Evolutionary conservation across 2,888 invertebrate species (phyloP), one percentile per base, ranked within the genome.

Genomic region (Orchesellides sinensis): DNA sequence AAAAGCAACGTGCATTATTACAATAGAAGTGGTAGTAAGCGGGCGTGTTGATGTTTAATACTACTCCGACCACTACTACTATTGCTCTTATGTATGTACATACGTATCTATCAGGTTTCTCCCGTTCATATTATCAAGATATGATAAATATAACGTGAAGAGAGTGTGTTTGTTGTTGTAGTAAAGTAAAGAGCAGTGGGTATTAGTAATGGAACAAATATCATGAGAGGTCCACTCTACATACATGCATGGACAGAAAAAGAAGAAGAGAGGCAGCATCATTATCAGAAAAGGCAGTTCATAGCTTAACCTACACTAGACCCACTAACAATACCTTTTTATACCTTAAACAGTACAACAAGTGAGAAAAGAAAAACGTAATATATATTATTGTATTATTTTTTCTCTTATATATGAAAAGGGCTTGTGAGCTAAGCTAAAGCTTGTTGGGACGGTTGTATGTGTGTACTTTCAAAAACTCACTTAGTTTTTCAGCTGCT

Each of bases 191-290:
- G 17, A 19, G 63, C 6, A 14, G 75, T 45, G 52, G 32, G 74
- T 65, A 40, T 52, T 32, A 74, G 68, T 66, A 59, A 68, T 61
- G 78, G 47, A 69, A 61, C 59, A 69, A 69, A 78, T 61, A 69
- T 78, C 69, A 68, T 69, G 78, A 78, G 56, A 77, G 32, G 75
- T 78, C 78, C 78, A 78, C 78, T 68, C 45, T 40, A 61, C 65
- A 40, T 45, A 65, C 61, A 68, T 59, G 59, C 56, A 77, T 77
- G 77, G 77, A 77, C 68, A 68, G 56, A 77, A 23, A 49, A 47
- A 61, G 78, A 78, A 40, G 69, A 23, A 49, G 32, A 61, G 78
- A 78, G 52, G 69, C 69, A 49, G 78, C 78, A 78, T 78, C 78
- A 78, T n/a, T 40, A 40, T 40, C 40, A 40, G n/a, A 40, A 14